Percentiles rank a stretch among this genome's conserved stretches.
Conservation (phyloP, 2,797 vertebrate species). For the Petrocephalus schoutedeni region DNA sequence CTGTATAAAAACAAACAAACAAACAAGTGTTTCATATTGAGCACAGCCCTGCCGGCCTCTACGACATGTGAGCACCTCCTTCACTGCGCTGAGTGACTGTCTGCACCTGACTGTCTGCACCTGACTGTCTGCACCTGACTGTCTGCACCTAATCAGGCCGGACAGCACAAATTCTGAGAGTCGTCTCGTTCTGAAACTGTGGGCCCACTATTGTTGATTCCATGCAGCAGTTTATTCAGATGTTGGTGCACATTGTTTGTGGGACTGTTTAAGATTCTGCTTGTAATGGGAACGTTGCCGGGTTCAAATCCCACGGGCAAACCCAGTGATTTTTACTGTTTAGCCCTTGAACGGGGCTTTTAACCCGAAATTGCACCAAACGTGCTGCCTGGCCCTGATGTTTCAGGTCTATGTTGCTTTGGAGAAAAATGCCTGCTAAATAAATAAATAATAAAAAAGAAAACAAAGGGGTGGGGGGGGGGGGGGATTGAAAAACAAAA, state of each 20-base stretch:
- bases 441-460: not conserved
- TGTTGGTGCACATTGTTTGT: not conserved
- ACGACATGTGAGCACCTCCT: too few species aligned
- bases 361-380: not conserved
- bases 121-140: too few species aligned
- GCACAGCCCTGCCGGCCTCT: not conserved
- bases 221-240: not conserved
- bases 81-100: too few species aligned
- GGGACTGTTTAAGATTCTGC: not conserved
- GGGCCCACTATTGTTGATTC: not conserved
- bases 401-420: not conserved
- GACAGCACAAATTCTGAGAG: not conserved
- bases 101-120: too few species aligned
- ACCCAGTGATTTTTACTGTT: not conserved
- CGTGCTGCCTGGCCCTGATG: not conserved
- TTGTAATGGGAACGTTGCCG: not conserved
- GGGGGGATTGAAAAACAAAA: not conserved
- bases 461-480: not conserved
- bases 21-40: not conserved
- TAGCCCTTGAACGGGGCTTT: not conserved
- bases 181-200: not conserved
- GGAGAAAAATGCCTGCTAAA: not conserved
- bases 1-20: not conserved
- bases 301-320: not conserved
- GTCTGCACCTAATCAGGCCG: not conserved